Evolutionary conservation across 1,140 invertebrate genomes (phyloP).

Genomic region (Macrobrachium rosenbergii): DNA sequence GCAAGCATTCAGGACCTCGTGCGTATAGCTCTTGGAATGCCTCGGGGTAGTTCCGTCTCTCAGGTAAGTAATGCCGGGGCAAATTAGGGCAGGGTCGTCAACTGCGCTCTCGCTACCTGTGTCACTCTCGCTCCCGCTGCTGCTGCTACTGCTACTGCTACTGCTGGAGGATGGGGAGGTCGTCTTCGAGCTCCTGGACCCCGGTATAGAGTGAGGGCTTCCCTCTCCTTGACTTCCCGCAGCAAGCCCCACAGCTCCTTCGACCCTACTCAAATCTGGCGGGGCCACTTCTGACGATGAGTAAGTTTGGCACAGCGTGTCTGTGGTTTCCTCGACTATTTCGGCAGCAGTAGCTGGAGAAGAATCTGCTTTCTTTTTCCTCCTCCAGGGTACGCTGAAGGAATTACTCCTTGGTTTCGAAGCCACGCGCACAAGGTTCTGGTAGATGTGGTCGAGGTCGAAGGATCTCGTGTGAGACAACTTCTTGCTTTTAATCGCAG

Average conservation of each 20-base stretch:
- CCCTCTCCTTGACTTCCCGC: too few relatives aligned
- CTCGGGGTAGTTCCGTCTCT: conserved; percentile 11
- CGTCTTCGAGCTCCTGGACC: not conserved
- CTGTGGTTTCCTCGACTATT: too few relatives aligned
- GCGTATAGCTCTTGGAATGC: not conserved
- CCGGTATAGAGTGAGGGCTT: not conserved
- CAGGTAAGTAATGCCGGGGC: conserved; percentile 48
- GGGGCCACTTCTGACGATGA: too few relatives aligned
- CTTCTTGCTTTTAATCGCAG: conserved; percentile 18
- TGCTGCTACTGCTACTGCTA: conserved; percentile 38
- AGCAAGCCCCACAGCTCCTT: too few relatives aligned
- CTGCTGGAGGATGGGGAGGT: not conserved
- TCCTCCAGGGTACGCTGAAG: conserved; percentile 51
- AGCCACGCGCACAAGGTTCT: conserved; percentile 46
- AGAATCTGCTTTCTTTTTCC: conserved; percentile 36
- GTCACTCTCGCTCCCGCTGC: conserved; percentile 13
- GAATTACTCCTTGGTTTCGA: conserved; percentile 49
- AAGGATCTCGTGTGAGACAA: conserved; percentile 52
- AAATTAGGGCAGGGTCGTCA: conserved; percentile 10
- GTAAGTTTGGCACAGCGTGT: too few relatives aligned
- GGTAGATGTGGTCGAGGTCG: conserved; percentile 51
- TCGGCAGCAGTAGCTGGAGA: too few relatives aligned
- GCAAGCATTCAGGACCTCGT: conserved; percentile 12
- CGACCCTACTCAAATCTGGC: too few relatives aligned
- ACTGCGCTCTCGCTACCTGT: not conserved